Base-by-base conservation (phyloP, 2,113 vertebrate genomes). In the Phoenicopterus ruber region DNA sequence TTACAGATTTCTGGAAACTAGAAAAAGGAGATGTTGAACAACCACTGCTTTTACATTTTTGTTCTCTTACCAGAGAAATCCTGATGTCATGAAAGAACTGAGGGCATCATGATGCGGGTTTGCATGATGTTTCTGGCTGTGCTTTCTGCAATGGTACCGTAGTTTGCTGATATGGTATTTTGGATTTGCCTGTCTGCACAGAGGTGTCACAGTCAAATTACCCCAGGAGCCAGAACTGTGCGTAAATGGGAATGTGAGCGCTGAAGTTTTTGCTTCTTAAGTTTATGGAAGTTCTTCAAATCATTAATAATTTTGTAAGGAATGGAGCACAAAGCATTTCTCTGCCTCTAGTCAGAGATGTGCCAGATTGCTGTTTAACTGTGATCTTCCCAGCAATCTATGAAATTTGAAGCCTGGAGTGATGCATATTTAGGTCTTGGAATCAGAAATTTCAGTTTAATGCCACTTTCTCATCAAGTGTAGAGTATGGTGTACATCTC, bases 381-480 rank as follows among this genome's bases (percentile, higher is more conserved):
- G 5, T 78, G 86, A 82, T 86, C 83, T 91, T 88, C 74, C 91
- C 82, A 89, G 93, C 88, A 95, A 97, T 95, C 91, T 83, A 91
- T 82, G 94, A 96, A 96, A 88, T 92, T 91, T 94, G 90, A 97
- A 97, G 91, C 93, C 80, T 93, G 82, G 74, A 95, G 87, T 96
- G 96, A 97, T 97, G 97, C 97, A 97, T 98, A 97, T 98, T 98
- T 98, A 98, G 95, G 73, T 74, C 85, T 95, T 95, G 96, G 89
- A 97, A 97, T 97, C 97, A 88, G 77, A 98, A 96, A 94, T 98
- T 98, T 96, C 97, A 94, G 72, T 96, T 98, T 97, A 97, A 98
- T 98, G 97, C 95, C 94, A 97, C 94, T 96, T 97, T 97, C 97
- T 98, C 97, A 97, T 98, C 96, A 95, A 97, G 97, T 58, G 93